A percentile compares a stretch with the other conserved stretches of the same genome.
Evolutionary conservation across 1,140 invertebrate genomes (phyloP).

Genomic region (Xylocopa sonorina): DNA sequence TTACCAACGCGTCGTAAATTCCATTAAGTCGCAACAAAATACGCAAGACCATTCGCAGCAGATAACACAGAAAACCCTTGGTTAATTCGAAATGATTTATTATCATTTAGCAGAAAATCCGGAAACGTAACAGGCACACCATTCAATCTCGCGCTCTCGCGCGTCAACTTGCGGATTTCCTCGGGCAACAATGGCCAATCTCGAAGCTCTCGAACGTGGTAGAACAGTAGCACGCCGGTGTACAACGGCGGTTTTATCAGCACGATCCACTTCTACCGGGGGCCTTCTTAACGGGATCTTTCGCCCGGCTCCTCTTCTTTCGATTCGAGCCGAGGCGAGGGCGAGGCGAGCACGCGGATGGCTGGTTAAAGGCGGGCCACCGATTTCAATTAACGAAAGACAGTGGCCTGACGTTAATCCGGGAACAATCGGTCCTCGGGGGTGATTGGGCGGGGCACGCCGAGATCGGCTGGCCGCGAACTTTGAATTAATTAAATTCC

Average conservation of each 20-base stretch:
- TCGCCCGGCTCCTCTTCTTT: slow-evolving; percentile 37
- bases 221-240: not conserved
- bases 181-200: slow-evolving; percentile 15
- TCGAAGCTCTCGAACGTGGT: not conserved
- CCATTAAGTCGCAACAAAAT: too few relatives aligned
- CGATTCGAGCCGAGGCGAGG: not conserved
- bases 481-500: slow-evolving; percentile 79
- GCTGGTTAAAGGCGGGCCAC: slow-evolving; percentile 46
- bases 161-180: slow-evolving; percentile 29
- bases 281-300: slow-evolving; percentile 43
- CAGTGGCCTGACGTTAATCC: slow-evolving; percentile 71
- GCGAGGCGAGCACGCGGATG: not conserved
- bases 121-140: too few relatives aligned
- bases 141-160: not conserved
- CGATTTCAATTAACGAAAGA: slow-evolving; percentile 77
- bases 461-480: slow-evolving; percentile 65
- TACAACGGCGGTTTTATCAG: slow-evolving; percentile 35
- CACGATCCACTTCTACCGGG: slow-evolving; percentile 37
- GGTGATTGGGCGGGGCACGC: slow-evolving; percentile 51
- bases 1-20: too few relatives aligned
- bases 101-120: too few relatives aligned
- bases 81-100: too few relatives aligned
- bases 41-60: too few relatives aligned
- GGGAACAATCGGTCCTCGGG: slow-evolving; percentile 75
- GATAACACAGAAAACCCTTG: too few relatives aligned